phyloP scores from a whole-genome alignment of 2,113 vertebrate genomes.

The Jacana jacana region DNA sequence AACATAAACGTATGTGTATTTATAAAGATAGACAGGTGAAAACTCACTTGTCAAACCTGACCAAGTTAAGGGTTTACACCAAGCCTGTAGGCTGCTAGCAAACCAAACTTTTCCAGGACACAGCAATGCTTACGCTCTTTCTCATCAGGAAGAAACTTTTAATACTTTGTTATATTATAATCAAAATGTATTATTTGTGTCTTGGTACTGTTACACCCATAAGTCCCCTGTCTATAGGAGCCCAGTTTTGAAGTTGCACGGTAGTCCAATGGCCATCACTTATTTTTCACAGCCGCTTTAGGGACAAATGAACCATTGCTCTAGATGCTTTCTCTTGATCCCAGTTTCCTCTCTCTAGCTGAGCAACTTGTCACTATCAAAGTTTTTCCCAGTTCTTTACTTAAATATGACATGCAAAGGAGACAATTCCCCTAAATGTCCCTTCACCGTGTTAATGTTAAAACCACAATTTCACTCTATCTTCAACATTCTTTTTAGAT shows the following conservation, averaged over 20 bases:
- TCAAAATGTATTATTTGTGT: not conserved
- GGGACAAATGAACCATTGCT: not conserved
- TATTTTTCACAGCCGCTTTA: not conserved
- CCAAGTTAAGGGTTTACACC: not conserved
- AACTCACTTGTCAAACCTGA: not conserved
- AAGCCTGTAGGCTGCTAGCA: not conserved
- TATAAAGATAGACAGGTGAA: not conserved
- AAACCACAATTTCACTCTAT: not conserved
- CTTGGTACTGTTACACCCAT: not conserved
- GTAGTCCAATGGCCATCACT: not conserved
- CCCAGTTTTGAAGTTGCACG: not conserved
- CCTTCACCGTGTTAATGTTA: not conserved
- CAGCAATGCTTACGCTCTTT: not conserved
- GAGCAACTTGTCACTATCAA: not conserved
- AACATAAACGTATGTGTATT: not conserved
- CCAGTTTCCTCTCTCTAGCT: not conserved
- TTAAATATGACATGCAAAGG: not conserved
- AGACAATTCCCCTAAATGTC: not conserved
- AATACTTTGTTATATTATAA: not conserved
- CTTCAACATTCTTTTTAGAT: not conserved
- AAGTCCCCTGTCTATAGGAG: fast-evolving
- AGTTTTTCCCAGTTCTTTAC: not conserved
- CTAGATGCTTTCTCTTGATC: not conserved
- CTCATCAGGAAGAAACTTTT: not conserved
- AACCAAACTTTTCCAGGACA: not conserved